Base-by-base conservation (phyloP, 2,797 vertebrate genomes). In the Cyprinella venusta region DNA sequence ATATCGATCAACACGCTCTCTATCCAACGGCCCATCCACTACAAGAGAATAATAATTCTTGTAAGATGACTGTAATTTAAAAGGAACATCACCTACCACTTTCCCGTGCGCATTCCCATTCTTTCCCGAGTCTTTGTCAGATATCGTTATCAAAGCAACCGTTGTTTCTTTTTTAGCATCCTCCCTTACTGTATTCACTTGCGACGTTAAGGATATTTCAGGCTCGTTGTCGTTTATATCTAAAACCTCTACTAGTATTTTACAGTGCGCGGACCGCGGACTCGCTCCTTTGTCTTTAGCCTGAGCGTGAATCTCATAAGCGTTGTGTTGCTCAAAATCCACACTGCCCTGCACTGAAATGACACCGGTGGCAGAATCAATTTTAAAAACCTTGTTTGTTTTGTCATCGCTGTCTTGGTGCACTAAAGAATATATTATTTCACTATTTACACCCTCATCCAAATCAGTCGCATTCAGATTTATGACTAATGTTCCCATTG, bases 41-140 rank as follows among this genome's bases (percentile, higher is more conserved):
- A 86, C 33, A 6, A 88, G 42, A 30, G 84, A 84, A 42, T 86
- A 88, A 71, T 88, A 85, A 33, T 77, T 88, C 30, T 88, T 88
- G 63, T 88, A 88, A 2, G 84, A 84, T 1, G 61, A 40, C 33
- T 79, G 40, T 48, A 87, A 69, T 38, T 87, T 88, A 82, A 88
- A 88, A 5, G 87, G 87, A 59, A 70, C 65, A 8, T 33, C 59
- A 10, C 79, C 82, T 9, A 75, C 54, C 30, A 88, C 71, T 18
- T 69, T 76, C 3, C 80, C 80, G 2, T 86, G 79, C 26, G 80
- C 50, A 56, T 70, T 72, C 6, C 87, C 87, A 77, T 86, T 82
- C 18, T 78, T 86, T 1, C 82, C 87, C 1, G 82, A 82, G 56
- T 88, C 87, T 79, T 86, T 84, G 71, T 88, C 87, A 18, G 82